These are phyloP conservation scores for Virgularia gustaviana DNA, from an alignment of 92 coral and sea anemone species.

Conservation along the genomic window DNA sequence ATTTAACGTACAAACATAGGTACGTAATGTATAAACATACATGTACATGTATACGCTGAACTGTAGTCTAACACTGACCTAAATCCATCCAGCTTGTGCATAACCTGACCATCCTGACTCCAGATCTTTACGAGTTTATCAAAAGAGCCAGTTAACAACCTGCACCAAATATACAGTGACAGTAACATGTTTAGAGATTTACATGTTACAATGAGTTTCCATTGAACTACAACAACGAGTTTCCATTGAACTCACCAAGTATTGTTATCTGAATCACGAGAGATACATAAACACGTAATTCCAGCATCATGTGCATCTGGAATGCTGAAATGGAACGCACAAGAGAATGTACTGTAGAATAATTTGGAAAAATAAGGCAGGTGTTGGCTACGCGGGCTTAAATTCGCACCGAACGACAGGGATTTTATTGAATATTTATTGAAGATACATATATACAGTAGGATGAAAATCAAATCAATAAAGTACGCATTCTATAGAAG, in stretches of 20 bases:
- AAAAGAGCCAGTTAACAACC: conserved; percentile 93
- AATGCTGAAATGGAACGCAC: conserved; percentile 47
- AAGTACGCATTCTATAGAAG: neutral
- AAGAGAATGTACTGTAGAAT: neutral
- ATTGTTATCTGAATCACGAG: conserved; percentile 86
- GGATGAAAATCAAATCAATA: neutral
- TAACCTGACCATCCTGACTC: conserved; percentile 93
- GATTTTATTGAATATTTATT: too few species aligned
- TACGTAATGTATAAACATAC: too few species aligned
- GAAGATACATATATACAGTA: too few species aligned
- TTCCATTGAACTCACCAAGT: conserved; percentile 73
- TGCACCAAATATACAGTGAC: neutral
- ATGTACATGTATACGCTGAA: too few species aligned
- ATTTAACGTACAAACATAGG: too few species aligned
- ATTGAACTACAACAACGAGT: neutral
- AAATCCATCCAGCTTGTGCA: conserved; percentile 98
- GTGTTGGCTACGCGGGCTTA: too few species aligned
- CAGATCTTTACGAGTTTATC: conserved; percentile 97
- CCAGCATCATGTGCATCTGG: conserved; percentile 97
- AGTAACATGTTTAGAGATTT: neutral
- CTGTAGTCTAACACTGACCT: conserved; percentile 48
- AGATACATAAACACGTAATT: conserved; percentile 81
- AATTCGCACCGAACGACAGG: too few species aligned
- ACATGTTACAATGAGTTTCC: neutral
- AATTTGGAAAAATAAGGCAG: too few species aligned